phyloP scores from a whole-genome alignment of 2,113 vertebrate genomes.

The Shinisaurus crocodilurus region DNA sequence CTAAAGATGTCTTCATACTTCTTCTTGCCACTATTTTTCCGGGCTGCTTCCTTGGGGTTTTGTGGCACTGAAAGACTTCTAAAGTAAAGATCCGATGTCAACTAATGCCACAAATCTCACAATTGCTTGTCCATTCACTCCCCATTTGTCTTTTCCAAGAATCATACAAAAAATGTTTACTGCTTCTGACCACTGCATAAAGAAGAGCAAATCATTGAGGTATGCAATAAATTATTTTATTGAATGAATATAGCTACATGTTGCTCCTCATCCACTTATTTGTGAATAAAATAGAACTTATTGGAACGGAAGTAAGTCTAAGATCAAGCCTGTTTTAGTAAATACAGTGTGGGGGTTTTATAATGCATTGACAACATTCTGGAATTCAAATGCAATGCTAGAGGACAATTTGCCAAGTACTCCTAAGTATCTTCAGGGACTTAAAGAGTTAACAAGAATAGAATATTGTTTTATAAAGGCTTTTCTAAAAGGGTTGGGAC shows the following conservation, averaged over 20 bases:
- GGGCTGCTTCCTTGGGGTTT: neutral
- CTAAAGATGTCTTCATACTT: neutral
- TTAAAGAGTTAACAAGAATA: constrained; percentile 80
- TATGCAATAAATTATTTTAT: neutral
- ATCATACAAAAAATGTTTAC: neutral
- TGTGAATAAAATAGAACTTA: constrained; percentile 29
- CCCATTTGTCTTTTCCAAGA: neutral
- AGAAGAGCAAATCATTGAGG: constrained; percentile 20
- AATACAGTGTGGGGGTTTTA: constrained; percentile 32
- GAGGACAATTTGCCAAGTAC: constrained; percentile 46
- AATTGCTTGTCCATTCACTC: neutral
- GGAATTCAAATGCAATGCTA: constrained; percentile 41
- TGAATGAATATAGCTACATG: neutral
- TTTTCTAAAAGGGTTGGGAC: constrained; percentile 77
- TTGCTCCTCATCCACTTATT: constrained; percentile 21
- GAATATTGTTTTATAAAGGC: constrained; percentile 78
- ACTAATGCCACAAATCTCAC: neutral
- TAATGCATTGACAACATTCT: constrained; percentile 42
- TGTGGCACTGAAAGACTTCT: neutral
- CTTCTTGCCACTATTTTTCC: neutral
- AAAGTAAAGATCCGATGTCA: neutral
- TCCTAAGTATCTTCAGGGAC: constrained; percentile 49
- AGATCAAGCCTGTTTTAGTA: neutral
- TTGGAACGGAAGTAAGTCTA: neutral
- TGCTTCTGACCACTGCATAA: neutral